phyloP scores from a whole-genome alignment of 2,888 invertebrate genomes.

The Tetragonula carbonaria region DNA sequence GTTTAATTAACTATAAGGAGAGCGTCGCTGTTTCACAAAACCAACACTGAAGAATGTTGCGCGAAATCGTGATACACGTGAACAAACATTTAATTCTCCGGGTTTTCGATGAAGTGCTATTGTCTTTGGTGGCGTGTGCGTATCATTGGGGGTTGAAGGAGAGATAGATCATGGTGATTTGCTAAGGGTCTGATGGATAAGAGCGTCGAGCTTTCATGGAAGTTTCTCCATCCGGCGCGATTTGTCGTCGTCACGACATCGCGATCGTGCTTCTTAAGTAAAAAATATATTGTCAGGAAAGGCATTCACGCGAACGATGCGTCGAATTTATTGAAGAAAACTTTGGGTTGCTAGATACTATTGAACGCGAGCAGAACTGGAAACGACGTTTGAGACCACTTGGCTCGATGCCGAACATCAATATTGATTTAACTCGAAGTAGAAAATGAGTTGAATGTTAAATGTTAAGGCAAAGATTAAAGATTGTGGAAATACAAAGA shows the following conservation, averaged over 20 bases:
- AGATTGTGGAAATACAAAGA: neutral
- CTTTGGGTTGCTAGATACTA: neutral
- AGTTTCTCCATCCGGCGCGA: conserved; percentile 40
- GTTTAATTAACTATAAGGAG: conserved; percentile 74
- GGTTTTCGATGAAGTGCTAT: conserved; percentile 34
- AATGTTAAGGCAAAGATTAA: neutral
- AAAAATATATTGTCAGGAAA: too few relatives aligned
- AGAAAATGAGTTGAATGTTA: neutral
- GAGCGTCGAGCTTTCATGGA: conserved; percentile 56
- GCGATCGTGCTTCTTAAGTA: neutral
- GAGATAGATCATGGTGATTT: neutral
- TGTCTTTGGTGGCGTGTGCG: conserved; percentile 16
- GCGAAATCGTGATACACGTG: conserved; percentile 35
- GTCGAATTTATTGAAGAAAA: conserved; percentile 6
- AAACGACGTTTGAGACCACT: neutral
- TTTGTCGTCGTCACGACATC: conserved; percentile 6
- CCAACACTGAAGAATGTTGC: conserved; percentile 19
- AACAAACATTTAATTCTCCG: conserved; percentile 31
- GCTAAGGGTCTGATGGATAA: neutral
- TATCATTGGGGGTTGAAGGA: neutral
- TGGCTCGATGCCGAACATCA: neutral
- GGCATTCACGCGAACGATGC: conserved; percentile 20
- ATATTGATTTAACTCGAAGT: neutral
- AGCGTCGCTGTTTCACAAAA: conserved; percentile 55
- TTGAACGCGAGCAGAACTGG: neutral